phyloP scores from a whole-genome alignment of 2,888 invertebrate species.

The Melikaiella ostensackeni region DNA sequence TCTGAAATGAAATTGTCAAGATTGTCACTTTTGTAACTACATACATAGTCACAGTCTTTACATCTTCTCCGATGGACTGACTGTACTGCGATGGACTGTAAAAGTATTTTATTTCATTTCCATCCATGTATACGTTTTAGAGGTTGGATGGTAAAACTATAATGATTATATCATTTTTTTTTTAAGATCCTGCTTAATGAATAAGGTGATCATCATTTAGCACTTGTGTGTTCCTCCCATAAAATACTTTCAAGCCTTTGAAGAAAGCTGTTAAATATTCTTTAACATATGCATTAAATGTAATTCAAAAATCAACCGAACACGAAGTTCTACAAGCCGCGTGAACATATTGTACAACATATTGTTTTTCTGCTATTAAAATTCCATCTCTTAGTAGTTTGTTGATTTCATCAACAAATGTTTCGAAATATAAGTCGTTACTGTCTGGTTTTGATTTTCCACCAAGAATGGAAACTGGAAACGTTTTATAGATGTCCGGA shows the following conservation, averaged over 20 bases:
- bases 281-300: constrained; percentile 50
- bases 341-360: constrained; percentile 46
- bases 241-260: constrained; percentile 47
- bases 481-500: not conserved
- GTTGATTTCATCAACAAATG: constrained; percentile 54
- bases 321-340: constrained; percentile 53
- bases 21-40: too few relatives aligned
- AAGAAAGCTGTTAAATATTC: constrained; percentile 61
- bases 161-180: too few relatives aligned
- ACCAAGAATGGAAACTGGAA: constrained; percentile 50
- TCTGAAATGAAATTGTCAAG: too few relatives aligned
- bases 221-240: constrained; percentile 53
- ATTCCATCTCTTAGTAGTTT: constrained; percentile 46
- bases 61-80: too few relatives aligned
- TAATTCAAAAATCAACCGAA: constrained; percentile 1
- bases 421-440: constrained; percentile 41
- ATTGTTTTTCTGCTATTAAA: constrained; percentile 38
- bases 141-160: too few relatives aligned
- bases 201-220: constrained; percentile 65
- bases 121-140: too few relatives aligned
- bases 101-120: too few relatives aligned
- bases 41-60: too few relatives aligned
- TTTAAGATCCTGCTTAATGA: constrained; percentile 51
- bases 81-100: too few relatives aligned
- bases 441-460: constrained; percentile 47